These are phyloP conservation scores for Synchiropus splendidus DNA, from an alignment of 2,113 vertebrate species.

Conservation along the genomic window DNA sequence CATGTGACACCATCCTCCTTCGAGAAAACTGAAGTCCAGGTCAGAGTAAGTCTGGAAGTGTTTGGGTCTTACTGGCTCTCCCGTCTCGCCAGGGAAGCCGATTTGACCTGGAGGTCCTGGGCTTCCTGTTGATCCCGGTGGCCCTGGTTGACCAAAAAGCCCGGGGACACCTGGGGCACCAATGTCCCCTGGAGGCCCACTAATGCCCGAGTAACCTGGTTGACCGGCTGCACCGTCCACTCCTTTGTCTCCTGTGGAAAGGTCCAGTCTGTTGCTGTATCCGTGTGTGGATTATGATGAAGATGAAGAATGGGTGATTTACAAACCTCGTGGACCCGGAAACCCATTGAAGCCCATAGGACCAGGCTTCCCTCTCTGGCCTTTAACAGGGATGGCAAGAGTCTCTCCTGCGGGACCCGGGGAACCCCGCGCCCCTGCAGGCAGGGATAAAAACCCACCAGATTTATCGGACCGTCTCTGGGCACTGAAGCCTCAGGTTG, in stretches of 20 bases:
- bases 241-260: conserved; percentile 53
- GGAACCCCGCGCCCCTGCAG: conserved; percentile 42
- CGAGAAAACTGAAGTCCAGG: not conserved
- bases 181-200: conserved; percentile 34
- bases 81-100: conserved; percentile 69
- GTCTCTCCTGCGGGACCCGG: conserved; percentile 31
- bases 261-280: not conserved
- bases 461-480: not conserved
- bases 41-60: not conserved
- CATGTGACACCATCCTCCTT: not conserved
- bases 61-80: conserved; percentile 55
- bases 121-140: conserved; percentile 54
- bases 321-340: conserved; percentile 52
- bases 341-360: conserved; percentile 23
- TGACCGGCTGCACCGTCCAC: conserved; percentile 22
- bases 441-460: conserved; percentile 5
- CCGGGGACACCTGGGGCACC: conserved; percentile 43
- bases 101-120: conserved; percentile 41
- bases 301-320: too few relatives aligned
- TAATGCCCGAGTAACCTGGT: conserved; percentile 33
- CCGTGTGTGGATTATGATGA: not conserved
- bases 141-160: conserved; percentile 28
- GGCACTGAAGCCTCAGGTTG: not conserved
- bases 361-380: conserved; percentile 31
- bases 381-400: conserved; percentile 26